Evolutionary conservation across 2,888 invertebrate genomes (phyloP).

Genomic region (Hyalella azteca): DNA sequence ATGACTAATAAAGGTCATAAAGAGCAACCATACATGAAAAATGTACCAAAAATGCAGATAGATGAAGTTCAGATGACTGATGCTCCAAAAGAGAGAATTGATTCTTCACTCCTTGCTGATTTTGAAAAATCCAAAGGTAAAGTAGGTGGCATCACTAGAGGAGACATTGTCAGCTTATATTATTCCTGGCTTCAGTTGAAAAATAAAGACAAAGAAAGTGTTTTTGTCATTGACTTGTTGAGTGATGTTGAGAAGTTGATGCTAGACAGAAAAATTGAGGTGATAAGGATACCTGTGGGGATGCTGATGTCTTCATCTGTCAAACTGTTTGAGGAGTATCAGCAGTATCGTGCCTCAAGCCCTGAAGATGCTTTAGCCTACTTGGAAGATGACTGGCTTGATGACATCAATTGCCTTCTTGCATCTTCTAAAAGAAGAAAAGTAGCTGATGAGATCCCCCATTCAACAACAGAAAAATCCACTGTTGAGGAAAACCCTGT

Average conservation of each 20-base stretch:
- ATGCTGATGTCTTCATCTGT: conserved; percentile 58
- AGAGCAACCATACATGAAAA: no score
- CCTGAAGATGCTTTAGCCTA: conserved; percentile 51
- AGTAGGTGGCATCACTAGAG: conserved; percentile 49
- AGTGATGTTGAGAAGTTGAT: conserved; percentile 52
- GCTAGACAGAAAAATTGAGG: conserved; percentile 42
- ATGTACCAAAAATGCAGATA: no score
- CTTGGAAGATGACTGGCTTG: conserved; percentile 55
- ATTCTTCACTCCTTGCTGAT: background rate
- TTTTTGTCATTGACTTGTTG: conserved; percentile 54
- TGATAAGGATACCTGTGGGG: conserved; percentile 51
- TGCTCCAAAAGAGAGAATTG: background rate
- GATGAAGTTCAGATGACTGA: background rate
- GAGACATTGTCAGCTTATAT: conserved; percentile 52
- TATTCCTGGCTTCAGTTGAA: conserved; percentile 50
- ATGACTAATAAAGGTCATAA: no score
- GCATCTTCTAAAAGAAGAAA: conserved; percentile 44
- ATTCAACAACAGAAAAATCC: no score
- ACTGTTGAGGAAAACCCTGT: no score
- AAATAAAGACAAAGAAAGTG: conserved; percentile 46
- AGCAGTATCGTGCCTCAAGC: conserved; percentile 35
- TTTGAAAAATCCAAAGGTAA: conserved; percentile 45
- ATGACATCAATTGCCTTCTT: conserved; percentile 51
- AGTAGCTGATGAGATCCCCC: no score
- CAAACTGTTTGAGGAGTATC: conserved; percentile 52